Conservation (phyloP, 2,888 invertebrate species). For the Cacoxenus indagator region DNA sequence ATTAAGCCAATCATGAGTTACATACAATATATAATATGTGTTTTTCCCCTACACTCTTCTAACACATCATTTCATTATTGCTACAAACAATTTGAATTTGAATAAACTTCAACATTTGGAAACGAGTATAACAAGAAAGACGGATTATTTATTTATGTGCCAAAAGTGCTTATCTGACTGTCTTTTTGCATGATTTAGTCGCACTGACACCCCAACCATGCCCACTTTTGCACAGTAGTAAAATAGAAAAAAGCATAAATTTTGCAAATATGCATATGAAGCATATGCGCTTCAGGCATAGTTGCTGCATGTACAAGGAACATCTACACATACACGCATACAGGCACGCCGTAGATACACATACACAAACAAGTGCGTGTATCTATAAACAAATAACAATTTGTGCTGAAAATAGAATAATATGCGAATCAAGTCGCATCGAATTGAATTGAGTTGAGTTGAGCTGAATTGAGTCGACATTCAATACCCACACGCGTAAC, state of each 20-base stretch:
- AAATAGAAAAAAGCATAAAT: conserved; percentile 54
- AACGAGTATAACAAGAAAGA: not conserved
- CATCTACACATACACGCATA: not conserved
- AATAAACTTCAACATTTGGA: not conserved
- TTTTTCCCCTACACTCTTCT: not conserved
- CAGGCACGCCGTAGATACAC: not conserved
- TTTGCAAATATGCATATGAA: conserved; percentile 57
- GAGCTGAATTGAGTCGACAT: not conserved
- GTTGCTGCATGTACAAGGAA: not conserved
- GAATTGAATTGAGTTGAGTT: not conserved
- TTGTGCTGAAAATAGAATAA: conserved; percentile 56
- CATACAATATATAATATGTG: too few relatives aligned
- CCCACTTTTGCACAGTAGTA: not conserved
- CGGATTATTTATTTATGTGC: conserved; percentile 13
- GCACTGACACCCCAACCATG: not conserved
- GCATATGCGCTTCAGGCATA: conserved; percentile 13
- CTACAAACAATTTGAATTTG: conserved; percentile 7
- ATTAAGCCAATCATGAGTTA: not conserved
- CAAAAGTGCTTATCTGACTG: conserved; percentile 11
- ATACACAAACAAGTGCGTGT: not conserved
- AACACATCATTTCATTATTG: not conserved
- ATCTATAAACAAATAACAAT: conserved; percentile 56
- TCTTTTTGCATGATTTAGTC: not conserved
- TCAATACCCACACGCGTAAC: not conserved
- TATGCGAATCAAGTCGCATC: conserved; percentile 35